phyloP scores from a whole-genome alignment of 2,113 vertebrate species.

The Ia io region DNA sequence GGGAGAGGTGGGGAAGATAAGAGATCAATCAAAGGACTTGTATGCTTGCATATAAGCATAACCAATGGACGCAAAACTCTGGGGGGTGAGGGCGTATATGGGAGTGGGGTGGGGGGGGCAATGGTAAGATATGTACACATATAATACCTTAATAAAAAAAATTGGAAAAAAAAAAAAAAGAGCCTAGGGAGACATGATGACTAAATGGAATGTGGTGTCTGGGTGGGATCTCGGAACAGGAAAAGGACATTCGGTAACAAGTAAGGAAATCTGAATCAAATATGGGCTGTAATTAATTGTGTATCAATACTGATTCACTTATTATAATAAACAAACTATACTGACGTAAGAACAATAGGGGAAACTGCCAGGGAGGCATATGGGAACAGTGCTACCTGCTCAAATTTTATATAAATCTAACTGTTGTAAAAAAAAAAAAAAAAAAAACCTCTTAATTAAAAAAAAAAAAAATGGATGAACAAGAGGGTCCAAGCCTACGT shows the following conservation, averaged over 20 bases:
- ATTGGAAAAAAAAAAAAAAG: too few relatives aligned
- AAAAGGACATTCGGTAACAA: not conserved
- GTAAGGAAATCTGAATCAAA: not conserved
- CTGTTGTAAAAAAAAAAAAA: not conserved
- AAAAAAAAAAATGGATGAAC: not conserved
- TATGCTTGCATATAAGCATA: too few relatives aligned
- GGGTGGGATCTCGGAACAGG: not conserved
- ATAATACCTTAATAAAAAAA: too few relatives aligned
- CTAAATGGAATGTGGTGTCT: not conserved
- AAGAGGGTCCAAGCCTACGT: not conserved
- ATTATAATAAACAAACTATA: not conserved
- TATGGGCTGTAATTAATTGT: not conserved
- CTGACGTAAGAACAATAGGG: rapidly evolving
- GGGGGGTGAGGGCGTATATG: too few relatives aligned
- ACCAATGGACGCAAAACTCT: too few relatives aligned
- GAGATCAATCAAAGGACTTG: too few relatives aligned
- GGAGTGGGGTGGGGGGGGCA: too few relatives aligned
- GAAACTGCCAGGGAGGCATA: not conserved
- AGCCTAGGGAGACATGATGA: not conserved
- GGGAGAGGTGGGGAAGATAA: too few relatives aligned
- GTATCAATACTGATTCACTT: not conserved
- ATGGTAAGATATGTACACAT: too few relatives aligned
- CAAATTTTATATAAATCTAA: not conserved
- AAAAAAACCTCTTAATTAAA: not conserved
- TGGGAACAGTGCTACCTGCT: not conserved